Evolutionary conservation across 2,113 vertebrate genomes (phyloP).

Genomic region (Eleginops maclovinus): DNA sequence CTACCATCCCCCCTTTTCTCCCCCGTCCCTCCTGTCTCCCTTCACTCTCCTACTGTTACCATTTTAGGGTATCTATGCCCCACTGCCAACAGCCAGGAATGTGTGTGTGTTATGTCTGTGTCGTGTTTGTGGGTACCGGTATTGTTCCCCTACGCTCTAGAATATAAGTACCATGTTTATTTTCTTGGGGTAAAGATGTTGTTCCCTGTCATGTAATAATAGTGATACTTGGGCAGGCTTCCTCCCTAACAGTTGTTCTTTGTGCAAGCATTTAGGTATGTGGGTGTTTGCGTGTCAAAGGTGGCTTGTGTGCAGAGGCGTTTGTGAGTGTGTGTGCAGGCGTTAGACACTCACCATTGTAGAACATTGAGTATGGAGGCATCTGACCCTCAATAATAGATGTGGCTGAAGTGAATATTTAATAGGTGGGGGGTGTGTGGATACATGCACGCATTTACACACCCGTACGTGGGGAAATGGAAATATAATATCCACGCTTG

Average conservation of each 20-base stretch:
- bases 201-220: neutral
- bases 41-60: conserved; percentile 62
- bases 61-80: conserved; percentile 81
- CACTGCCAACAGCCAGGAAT: conserved; percentile 72
- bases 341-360: conserved; percentile 71
- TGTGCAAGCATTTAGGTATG: conserved; percentile 66
- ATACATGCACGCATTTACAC: conserved; percentile 38
- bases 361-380: conserved; percentile 69
- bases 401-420: conserved; percentile 82
- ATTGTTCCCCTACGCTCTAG: conserved; percentile 50
- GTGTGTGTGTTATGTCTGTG: conserved; percentile 35
- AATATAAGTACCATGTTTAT: conserved; percentile 22
- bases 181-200: conserved; percentile 53
- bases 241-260: conserved; percentile 70
- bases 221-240: conserved; percentile 40
- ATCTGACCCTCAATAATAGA: conserved; percentile 85
- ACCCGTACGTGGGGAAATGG: conserved; percentile 34
- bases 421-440: conserved; percentile 66
- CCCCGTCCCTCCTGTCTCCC: conserved; percentile 51
- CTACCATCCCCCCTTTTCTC: conserved; percentile 41
- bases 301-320: conserved; percentile 64
- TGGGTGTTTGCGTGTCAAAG: conserved; percentile 75
- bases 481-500: conserved; percentile 72
- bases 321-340: conserved; percentile 70
- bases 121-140: conserved; percentile 30